phyloP scores from a whole-genome alignment of 2,797 vertebrate genomes.

The Gymnothorax javanicus region DNA sequence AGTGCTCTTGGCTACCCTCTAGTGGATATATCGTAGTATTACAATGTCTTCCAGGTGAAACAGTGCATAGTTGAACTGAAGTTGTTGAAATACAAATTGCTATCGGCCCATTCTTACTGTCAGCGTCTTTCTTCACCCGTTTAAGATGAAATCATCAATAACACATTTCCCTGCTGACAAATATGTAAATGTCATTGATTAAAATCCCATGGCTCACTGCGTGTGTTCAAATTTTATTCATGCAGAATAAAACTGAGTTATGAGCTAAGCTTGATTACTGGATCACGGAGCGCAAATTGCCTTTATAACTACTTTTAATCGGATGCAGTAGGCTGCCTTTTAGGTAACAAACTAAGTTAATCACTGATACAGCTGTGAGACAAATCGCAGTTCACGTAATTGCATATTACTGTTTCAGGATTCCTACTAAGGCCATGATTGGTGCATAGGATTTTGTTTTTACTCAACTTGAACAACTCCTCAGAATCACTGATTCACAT shows the following conservation, averaged over 20 bases:
- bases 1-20: conserved; percentile 70
- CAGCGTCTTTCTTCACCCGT: background rate
- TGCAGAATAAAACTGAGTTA: background rate
- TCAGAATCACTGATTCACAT: background rate
- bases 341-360: conserved; percentile 22
- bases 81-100: too few relatives aligned
- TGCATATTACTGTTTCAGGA: conserved; percentile 10
- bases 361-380: conserved; percentile 30
- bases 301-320: conserved; percentile 14
- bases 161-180: background rate
- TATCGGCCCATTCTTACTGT: background rate
- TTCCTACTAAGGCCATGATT: conserved; percentile 25
- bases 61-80: background rate
- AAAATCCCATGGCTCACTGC: background rate
- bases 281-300: background rate
- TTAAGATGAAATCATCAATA: background rate
- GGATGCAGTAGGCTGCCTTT: conserved; percentile 4
- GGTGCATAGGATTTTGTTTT: conserved; percentile 2
- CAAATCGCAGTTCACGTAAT: conserved; percentile 39
- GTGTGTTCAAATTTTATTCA: background rate
- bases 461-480: background rate
- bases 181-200: background rate
- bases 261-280: background rate
- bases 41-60: conserved; percentile 32
- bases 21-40: conserved; percentile 55